Base-by-base conservation (phyloP, 2,113 vertebrate species). In the Pomatorhinus ruficollis region DNA sequence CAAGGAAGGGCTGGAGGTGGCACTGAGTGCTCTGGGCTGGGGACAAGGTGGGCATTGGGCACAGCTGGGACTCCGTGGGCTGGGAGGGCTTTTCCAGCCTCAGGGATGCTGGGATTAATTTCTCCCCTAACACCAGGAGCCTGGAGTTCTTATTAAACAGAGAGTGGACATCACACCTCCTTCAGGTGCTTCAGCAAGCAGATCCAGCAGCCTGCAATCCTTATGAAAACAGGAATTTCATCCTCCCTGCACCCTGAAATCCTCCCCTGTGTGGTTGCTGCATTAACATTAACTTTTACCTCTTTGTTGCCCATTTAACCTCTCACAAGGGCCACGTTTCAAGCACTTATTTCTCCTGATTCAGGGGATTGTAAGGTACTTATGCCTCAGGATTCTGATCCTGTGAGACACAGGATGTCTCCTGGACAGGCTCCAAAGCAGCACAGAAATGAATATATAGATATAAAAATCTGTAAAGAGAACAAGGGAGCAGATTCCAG, bases 331-430 rank as follows among this genome's bases (percentile, higher is more conserved):
- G 52, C n/a, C 10, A 1, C 3, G 3, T 57, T 54, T 42, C 70
- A 27, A 17, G 9, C 6, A 15, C 11, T 65, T 33, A 19, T 18
- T 75, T 52, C 63, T 71, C 45, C 50, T 16, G 31, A 69, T 49
- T 77, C 22, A 14, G 45, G 49, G n/a, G 25, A 77, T 0, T 42
- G 30, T 22, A 9, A 77, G 3, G 1, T 27, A n/a, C 28, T 64
- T 53, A 24, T 10, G 10, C 19, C 50, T 20, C 49, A n/a, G 49
- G 44, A 77, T 54, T 63, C 60, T 3, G 7, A 44, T 33, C 63
- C 63, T 47, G 25, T 37, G 33, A 35, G 44, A 50, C 1, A 0
- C 4, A 11, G 50, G 39, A 30, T 0, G 3, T 10, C 21, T 10
- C 21, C 24, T 52, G 61, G 35, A 20, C 12, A 31, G 28, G 30